These are phyloP conservation scores for Danio rerio DNA, from an alignment of 2,113 vertebrate genomes.

Conservation along the genomic window GRCz12tu NC_133186.1:19533501-19534000, in stretches of 20 bases:
- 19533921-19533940: conserved; percentile 61
- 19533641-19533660: conserved; percentile 28
- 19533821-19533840: conserved; percentile 29
- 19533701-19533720: conserved; percentile 51
- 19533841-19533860: conserved; percentile 34
- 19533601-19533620: not conserved
- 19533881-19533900: conserved; percentile 53
- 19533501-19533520: not conserved
- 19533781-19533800: conserved; percentile 7
- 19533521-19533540: not conserved
- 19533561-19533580: not conserved
- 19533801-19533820: conserved; percentile 32
- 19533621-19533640: conserved; percentile 20
- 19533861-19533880: conserved; percentile 55
- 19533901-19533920: conserved; percentile 53
- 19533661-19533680: conserved; percentile 12
- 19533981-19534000: not conserved
- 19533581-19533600: conserved; percentile 5
- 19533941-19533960: conserved; percentile 56
- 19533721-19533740: conserved; percentile 39
- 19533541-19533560: conserved; percentile 11
- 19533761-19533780: conserved; percentile 3
- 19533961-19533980: conserved; percentile 42
- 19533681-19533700: conserved; percentile 39
- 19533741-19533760: conserved; percentile 36